phyloP scores from a whole-genome alignment of 2,888 invertebrate species.

The Ephialtes manifestator region DNA sequence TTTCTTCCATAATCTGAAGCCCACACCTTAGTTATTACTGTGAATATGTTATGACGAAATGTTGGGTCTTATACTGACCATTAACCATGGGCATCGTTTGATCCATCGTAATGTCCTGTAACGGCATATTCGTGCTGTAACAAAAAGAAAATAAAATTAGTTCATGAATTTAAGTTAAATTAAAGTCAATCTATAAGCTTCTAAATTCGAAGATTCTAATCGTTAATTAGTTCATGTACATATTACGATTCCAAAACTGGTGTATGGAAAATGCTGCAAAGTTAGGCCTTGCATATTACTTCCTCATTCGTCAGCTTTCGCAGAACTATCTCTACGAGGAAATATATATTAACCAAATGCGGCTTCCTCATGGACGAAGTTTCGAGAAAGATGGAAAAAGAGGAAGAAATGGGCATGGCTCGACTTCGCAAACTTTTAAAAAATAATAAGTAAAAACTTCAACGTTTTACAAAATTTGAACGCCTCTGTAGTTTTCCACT shows the following conservation, averaged over 20 bases:
- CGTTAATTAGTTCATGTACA: not conserved
- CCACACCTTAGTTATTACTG: not conserved
- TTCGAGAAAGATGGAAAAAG: too few relatives aligned
- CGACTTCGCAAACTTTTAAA: too few relatives aligned
- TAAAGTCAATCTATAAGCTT: not conserved
- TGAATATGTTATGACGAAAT: not conserved
- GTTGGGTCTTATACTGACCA: conserved; percentile 75
- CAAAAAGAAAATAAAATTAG: conserved; percentile 57
- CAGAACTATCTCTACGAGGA: not conserved
- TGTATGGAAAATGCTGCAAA: not conserved
- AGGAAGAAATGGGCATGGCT: too few relatives aligned
- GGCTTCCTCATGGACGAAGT: not conserved
- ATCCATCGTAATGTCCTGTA: conserved; percentile 81
- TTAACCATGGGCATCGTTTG: conserved; percentile 76
- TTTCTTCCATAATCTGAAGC: not conserved
- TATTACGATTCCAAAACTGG: not conserved
- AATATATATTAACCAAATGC: not conserved
- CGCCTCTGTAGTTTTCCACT: too few relatives aligned
- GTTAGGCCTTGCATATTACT: not conserved
- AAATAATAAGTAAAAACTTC: too few relatives aligned
- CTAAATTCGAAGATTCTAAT: not conserved
- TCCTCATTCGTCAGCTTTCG: not conserved
- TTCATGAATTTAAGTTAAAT: not conserved
- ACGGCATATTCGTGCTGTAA: conserved; percentile 81
- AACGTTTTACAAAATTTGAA: too few relatives aligned